Evolutionary conservation across 2,797 vertebrate species (phyloP).

Genomic region (Labeo calbasu): DNA sequence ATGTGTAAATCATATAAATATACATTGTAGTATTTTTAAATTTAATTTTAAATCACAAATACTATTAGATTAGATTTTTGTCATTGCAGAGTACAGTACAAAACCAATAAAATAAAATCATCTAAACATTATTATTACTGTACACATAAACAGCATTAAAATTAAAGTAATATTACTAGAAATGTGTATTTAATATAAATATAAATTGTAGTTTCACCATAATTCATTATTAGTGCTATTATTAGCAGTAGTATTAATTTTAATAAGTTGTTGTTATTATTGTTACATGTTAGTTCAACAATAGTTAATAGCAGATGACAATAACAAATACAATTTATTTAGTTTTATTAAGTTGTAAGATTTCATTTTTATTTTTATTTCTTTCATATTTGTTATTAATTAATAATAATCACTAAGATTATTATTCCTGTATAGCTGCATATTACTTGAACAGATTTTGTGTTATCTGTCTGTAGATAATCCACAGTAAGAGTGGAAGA

Average conservation of each 20-base stretch:
- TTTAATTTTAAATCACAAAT: background rate
- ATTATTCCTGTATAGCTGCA: constrained; percentile 15
- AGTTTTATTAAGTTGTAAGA: background rate
- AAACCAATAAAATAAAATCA: background rate
- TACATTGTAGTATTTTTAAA: background rate
- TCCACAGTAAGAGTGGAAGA: constrained; percentile 36
- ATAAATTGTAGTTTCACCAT: no score
- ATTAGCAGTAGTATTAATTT: background rate
- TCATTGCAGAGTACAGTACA: background rate
- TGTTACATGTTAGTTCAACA: background rate
- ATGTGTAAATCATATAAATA: background rate
- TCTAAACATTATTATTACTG: background rate
- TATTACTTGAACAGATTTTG: constrained; percentile 17
- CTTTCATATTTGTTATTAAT: background rate
- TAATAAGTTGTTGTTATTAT: background rate
- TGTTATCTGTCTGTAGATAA: constrained; percentile 39
- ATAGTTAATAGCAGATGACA: background rate
- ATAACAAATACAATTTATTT: constrained; percentile 2
- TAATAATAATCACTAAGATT: background rate
- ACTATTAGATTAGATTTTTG: background rate
- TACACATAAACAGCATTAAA: no score
- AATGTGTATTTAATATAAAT: no score
- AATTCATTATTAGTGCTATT: background rate
- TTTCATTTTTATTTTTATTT: background rate
- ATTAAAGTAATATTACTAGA: background rate